A percentile compares a stretch with the other conserved stretches of the same genome.
phyloP scores from a whole-genome alignment of 2,113 vertebrate species.

The Catagonus wagneri region DNA sequence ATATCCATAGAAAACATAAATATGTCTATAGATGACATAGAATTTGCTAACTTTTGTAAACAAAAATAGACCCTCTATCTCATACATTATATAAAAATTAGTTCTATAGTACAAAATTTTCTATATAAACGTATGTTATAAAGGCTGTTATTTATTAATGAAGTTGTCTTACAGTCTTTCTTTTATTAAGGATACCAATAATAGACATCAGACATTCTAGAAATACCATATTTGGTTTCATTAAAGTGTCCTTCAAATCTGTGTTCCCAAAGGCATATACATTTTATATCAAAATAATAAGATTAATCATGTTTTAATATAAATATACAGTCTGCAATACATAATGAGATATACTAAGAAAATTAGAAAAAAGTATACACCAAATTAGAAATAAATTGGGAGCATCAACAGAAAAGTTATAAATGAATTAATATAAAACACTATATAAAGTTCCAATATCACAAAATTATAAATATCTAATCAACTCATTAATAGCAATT shows the following conservation, averaged over 20 bases:
- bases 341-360: not conserved
- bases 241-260: not conserved
- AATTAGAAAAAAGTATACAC: not conserved
- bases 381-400: not conserved
- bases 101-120: not conserved
- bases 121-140: not conserved
- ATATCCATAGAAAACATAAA: not conserved
- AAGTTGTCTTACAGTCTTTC: not conserved
- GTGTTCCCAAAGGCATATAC: not conserved
- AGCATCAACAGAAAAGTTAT: not conserved
- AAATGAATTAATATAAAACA: not conserved
- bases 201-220: not conserved
- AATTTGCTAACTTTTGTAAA: not conserved
- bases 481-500: not conserved
- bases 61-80: not conserved
- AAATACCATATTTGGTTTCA: not conserved
- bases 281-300: conserved; percentile 7
- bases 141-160: not conserved
- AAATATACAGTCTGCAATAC: not conserved
- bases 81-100: not conserved
- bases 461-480: not conserved
- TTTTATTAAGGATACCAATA: not conserved
- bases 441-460: not conserved
- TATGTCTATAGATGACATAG: not conserved
- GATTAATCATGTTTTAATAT: not conserved